Evolutionary conservation across 2,888 invertebrate species (phyloP).

Genomic region (Melanostoma scalare): DNA sequence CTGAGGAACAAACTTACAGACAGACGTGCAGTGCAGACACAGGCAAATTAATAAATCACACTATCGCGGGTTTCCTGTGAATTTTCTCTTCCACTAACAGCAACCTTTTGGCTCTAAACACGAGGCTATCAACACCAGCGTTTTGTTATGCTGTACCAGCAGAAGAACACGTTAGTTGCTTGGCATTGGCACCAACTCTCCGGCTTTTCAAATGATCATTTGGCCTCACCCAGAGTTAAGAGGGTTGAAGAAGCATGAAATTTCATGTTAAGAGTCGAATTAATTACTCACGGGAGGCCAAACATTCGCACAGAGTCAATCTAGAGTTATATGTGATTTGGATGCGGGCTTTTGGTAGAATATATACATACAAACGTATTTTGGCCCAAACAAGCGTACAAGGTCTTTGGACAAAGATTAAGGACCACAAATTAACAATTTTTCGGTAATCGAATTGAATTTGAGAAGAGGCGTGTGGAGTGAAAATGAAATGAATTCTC

Average conservation of each 20-base stretch:
- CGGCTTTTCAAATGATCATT: constrained; percentile 47
- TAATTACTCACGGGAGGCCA: constrained; percentile 68
- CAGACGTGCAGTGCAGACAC: constrained; percentile 52
- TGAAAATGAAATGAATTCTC: constrained; percentile 69
- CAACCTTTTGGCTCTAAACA: constrained; percentile 32
- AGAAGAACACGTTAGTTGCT: constrained; percentile 12
- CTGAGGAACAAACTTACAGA: neutral
- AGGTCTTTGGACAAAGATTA: constrained; percentile 58
- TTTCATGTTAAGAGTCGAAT: constrained; percentile 57
- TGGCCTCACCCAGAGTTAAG: constrained; percentile 53
- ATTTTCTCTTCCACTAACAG: constrained; percentile 15
- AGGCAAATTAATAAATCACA: constrained; percentile 71
- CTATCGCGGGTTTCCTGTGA: constrained; percentile 57
- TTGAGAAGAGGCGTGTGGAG: constrained; percentile 20
- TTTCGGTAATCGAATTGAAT: constrained; percentile 38
- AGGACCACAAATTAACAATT: constrained; percentile 59
- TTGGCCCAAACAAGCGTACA: constrained; percentile 51
- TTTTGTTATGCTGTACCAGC: constrained; percentile 18
- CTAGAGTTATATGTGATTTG: constrained; percentile 37
- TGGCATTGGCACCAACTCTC: constrained; percentile 18
- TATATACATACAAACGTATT: too few species aligned
- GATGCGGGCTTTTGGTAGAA: neutral
- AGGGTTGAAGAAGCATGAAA: constrained; percentile 51
- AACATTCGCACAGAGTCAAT: constrained; percentile 46
- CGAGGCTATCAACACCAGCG: constrained; percentile 41